Base-by-base conservation (phyloP, 1,140 invertebrate genomes). In the Solen grandis region DNA sequence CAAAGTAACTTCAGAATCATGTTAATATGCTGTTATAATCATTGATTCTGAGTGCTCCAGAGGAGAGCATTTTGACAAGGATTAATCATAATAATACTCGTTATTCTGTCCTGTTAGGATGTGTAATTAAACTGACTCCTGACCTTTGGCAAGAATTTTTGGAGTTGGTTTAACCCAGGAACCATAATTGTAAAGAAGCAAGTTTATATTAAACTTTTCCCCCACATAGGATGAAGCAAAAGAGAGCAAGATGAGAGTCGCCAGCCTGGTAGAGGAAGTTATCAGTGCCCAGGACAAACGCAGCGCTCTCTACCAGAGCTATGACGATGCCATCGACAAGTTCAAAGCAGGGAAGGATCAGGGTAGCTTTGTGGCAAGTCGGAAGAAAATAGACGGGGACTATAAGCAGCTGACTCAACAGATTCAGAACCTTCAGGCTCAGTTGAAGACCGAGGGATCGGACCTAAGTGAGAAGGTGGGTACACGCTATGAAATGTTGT, bases 291-390 rank as follows among this genome's bases (percentile, higher is more conserved):
- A 96, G 84, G 94, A 95, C 83, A 93, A 94, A 63, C 90, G 95
- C 66, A 94, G 94, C 57, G 91, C 92, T 14, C 93, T 95, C 1
- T 96, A 96, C 84, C 93, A 94, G 85, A 93, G 93, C 33, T 93
- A 95, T 66, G 95, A 96, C 84, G 94, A 95, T 82, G 94, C 94
- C 54, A 87, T 96, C 46, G 92, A 92, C 70, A 94, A 94, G 84
- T 93, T 94, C 38, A 96, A 96, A 88, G 85, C 93, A 0, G 94
- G 92, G 62, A 96, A 96, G 88, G 95, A 96, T 85, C 87, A 92
- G 0, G 91, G 91, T 77, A 87, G 92, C 3, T 95, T 94, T 72
- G 87, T 89, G 59, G 85, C 90, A 59, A 87, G 87, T 54, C 85
- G 89, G 57, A 96, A 95, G 90, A 93, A 92, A 78, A 93, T 96